Evolutionary conservation across 2,888 invertebrate species (phyloP).

Genomic region (Drosophila anceps): DNA sequence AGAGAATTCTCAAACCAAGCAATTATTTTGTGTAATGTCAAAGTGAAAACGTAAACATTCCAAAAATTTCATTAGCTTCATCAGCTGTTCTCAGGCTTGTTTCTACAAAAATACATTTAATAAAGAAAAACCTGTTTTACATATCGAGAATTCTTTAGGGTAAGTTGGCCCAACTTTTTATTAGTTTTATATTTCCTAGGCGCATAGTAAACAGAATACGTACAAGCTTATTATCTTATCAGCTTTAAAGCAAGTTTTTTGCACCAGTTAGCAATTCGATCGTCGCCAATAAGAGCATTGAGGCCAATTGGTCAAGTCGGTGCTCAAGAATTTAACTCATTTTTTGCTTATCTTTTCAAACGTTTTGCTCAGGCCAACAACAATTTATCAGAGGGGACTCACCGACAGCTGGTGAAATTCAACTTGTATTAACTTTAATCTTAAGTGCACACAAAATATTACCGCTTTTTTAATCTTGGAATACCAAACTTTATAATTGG

Average conservation of each 20-base stretch:
- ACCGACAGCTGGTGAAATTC: slow-evolving; percentile 43
- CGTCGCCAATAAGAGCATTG: slow-evolving; percentile 18
- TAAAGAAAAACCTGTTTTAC: slow-evolving; percentile 1
- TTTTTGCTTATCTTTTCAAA: slow-evolving; percentile 74
- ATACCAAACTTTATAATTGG: neutral
- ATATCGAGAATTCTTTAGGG: slow-evolving; percentile 2
- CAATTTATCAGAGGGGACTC: slow-evolving; percentile 47
- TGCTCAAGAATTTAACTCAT: slow-evolving; percentile 22
- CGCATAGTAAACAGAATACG: neutral
- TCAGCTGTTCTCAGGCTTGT: neutral
- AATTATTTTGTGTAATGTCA: slow-evolving; percentile 35
- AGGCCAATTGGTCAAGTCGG: slow-evolving; percentile 47
- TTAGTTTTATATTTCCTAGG: neutral
- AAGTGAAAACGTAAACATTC: slow-evolving; percentile 24
- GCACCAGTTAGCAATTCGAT: slow-evolving; percentile 48
- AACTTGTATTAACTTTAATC: neutral
- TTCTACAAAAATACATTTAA: neutral
- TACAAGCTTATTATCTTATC: slow-evolving; percentile 49
- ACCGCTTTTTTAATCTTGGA: neutral
- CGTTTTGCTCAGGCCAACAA: slow-evolving; percentile 26
- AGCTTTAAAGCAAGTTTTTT: slow-evolving; percentile 36
- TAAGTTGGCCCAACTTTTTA: slow-evolving; percentile 17
- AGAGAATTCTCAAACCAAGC: slow-evolving; percentile 27
- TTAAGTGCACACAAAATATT: neutral
- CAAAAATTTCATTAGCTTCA: slow-evolving; percentile 1